Conservation (phyloP, 2,797 vertebrate genomes). For the Tarsius wallacei region DNA sequence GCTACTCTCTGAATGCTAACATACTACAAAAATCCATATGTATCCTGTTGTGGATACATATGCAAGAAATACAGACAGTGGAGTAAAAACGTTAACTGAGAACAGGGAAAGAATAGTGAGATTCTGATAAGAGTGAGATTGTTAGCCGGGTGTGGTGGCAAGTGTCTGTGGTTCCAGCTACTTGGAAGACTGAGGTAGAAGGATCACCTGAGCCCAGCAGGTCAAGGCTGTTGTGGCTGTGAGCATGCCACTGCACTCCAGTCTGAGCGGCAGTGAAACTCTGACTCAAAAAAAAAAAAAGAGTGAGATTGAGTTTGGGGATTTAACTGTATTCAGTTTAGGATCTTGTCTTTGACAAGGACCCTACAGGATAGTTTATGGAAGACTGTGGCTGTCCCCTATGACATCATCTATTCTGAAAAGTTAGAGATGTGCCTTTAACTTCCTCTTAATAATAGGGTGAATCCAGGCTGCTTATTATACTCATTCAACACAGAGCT, state of each 20-base stretch:
- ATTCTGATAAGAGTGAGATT: background rate
- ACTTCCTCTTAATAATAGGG: conserved; percentile 76
- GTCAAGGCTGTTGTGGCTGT: no score
- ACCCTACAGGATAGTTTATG: background rate
- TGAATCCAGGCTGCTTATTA: conserved; percentile 76
- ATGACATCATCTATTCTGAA: conserved; percentile 74
- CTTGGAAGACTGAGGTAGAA: no score
- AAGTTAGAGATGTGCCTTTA: conserved; percentile 66
- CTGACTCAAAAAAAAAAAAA: background rate
- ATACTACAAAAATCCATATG: background rate
- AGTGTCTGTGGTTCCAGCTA: no score
- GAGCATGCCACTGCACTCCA: no score
- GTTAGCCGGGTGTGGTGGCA: background rate
- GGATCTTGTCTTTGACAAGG: conserved; percentile 43
- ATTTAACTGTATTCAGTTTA: conserved; percentile 52
- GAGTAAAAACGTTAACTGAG: conserved; percentile 54
- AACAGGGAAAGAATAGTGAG: conserved; percentile 51
- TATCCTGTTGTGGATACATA: background rate
- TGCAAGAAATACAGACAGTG: conserved; percentile 18
- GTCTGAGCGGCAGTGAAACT: no score
- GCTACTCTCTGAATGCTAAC: background rate
- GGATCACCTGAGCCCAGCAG: no score
- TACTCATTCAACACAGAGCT: conserved; percentile 70
- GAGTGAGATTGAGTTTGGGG: background rate
- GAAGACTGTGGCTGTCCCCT: conserved; percentile 26